Conservation (phyloP, 2,888 invertebrate species). For the Monopis laevigella region DNA sequence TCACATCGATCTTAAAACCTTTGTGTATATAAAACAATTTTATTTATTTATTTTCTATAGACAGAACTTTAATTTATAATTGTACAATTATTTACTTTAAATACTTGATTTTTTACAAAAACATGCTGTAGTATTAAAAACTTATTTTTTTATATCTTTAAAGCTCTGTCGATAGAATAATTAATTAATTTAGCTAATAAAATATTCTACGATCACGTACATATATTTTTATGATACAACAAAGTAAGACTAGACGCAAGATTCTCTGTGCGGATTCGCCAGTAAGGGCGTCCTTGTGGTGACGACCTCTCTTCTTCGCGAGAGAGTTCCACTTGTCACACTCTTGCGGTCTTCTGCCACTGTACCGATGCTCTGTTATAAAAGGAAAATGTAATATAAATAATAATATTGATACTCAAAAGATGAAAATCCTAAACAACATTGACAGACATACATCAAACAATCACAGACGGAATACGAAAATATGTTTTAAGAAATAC, state of each 20-base stretch:
- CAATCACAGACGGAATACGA: too few relatives aligned
- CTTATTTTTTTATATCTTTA: too few relatives aligned
- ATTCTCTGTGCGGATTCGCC: slow-evolving; percentile 70
- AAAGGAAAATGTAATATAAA: not conserved
- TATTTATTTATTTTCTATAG: slow-evolving; percentile 2
- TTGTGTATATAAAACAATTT: slow-evolving; percentile 6
- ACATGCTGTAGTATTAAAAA: too few relatives aligned
- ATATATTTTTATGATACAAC: slow-evolving; percentile 3
- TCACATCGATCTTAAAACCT: slow-evolving; percentile 1
- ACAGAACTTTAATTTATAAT: too few relatives aligned
- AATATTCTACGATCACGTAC: not conserved
- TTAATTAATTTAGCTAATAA: not conserved
- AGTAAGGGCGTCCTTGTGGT: slow-evolving; percentile 77
- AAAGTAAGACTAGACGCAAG: slow-evolving; percentile 65
- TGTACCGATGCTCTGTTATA: slow-evolving; percentile 46
- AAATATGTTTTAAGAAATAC: too few relatives aligned
- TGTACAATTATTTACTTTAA: not conserved
- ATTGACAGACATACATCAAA: too few relatives aligned
- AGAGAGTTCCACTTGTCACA: slow-evolving; percentile 50
- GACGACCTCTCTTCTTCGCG: slow-evolving; percentile 70
- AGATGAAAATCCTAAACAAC: too few relatives aligned
- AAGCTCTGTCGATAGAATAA: not conserved
- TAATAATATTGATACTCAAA: too few relatives aligned
- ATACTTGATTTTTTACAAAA: not conserved
- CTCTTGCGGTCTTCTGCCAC: slow-evolving; percentile 51